Conservation (phyloP, 1,140 invertebrate genomes). For the Neodiprion fabricii region DNA sequence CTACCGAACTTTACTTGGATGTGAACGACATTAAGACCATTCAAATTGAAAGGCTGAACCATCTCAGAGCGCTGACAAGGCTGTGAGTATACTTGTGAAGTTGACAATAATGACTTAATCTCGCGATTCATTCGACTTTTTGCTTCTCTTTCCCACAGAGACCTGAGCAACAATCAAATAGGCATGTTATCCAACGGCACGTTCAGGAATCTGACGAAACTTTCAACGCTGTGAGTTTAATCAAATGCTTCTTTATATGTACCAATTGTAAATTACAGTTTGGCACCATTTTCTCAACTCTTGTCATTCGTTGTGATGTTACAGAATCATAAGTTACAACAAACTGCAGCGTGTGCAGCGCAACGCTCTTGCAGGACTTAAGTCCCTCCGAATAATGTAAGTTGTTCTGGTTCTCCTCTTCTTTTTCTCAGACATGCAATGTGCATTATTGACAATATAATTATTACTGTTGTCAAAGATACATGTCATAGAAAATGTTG, state of each 20-base stretch:
- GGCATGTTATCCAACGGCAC: conserved; percentile 89
- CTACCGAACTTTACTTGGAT: conserved; percentile 97
- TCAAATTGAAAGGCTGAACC: conserved; percentile 81
- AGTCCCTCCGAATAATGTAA: conserved; percentile 87
- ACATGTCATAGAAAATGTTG: neutral
- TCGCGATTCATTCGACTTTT: conserved; percentile 20
- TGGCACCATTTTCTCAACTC: conserved; percentile 2
- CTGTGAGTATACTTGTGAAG: conserved; percentile 72
- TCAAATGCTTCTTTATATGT: conserved; percentile 23
- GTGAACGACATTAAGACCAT: conserved; percentile 93
- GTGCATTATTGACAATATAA: neutral
- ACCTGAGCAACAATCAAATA: conserved; percentile 97
- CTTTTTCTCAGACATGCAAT: conserved; percentile 15
- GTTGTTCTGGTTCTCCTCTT: conserved; percentile 45
- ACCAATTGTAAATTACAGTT: conserved; percentile 24
- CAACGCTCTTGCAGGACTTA: conserved; percentile 86
- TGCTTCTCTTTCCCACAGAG: conserved; percentile 67
- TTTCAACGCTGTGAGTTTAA: conserved; percentile 88
- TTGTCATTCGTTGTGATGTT: conserved; percentile 41
- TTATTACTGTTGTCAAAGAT: conserved; percentile 9
- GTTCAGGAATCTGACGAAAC: conserved; percentile 87
- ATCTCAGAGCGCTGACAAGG: conserved; percentile 86
- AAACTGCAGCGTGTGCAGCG: conserved; percentile 92
- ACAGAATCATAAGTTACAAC: conserved; percentile 96
- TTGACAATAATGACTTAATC: neutral